phyloP scores from a whole-genome alignment of 2,797 vertebrate genomes.

The Aquila chrysaetos region DNA sequence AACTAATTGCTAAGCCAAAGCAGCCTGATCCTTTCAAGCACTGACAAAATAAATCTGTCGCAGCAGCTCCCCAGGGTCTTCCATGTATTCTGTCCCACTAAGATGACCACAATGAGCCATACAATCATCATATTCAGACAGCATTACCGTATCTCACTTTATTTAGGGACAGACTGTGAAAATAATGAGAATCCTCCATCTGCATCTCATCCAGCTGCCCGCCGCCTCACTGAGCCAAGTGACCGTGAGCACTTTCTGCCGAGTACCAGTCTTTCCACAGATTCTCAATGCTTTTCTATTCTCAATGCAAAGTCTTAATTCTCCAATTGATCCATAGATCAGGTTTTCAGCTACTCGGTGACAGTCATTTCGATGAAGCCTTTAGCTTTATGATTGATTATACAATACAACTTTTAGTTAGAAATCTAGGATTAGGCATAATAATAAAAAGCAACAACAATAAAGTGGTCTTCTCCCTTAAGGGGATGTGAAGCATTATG shows the following conservation, averaged over 20 bases:
- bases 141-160: not conserved
- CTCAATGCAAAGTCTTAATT: not conserved
- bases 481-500: not conserved
- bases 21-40: not conserved
- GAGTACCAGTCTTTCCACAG: not conserved
- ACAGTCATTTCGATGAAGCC: not conserved
- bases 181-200: not conserved
- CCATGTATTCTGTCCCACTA: not conserved
- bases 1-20: not conserved
- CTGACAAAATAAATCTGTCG: not conserved
- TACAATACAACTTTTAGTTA: not conserved
- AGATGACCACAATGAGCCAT: not conserved
- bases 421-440: not conserved
- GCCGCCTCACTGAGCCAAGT: not conserved
- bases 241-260: fast-evolving
- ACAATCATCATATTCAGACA: not conserved
- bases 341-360: not conserved
- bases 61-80: not conserved
- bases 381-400: not conserved
- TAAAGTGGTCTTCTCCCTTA: not conserved
- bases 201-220: not conserved
- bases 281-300: not conserved
- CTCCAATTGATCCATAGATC: not conserved
- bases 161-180: not conserved
- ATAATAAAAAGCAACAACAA: not conserved